Evolutionary conservation across 1,140 invertebrate species (phyloP), one percentile per base, ranked within the genome.

Genomic region (Drosophila grimshawi): DNA sequence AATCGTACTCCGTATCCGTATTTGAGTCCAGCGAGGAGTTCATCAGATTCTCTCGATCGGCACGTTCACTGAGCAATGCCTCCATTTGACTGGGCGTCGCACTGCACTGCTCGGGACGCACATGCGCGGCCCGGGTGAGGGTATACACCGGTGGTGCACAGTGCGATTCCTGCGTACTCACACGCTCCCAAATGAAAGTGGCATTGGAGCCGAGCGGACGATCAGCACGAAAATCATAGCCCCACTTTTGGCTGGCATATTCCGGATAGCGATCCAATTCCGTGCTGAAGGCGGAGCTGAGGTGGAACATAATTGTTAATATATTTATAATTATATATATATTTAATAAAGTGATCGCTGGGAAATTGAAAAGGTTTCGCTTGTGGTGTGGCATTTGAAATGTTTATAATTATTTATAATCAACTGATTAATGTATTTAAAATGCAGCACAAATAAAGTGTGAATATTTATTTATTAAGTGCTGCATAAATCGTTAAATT

Each of bases 141-240:
- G 92, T 92, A 55, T 92, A 92, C 86, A 92, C 86, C 55, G 81
- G 82, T 2, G 92, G 92, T 3, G 86, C 86, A 41, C 53, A 79
- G 49, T 59, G 78, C 6, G 86, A 89, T 56, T 92, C 92, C 48
- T 91, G 90, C 29, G 78, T 71, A 35, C 90, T 86, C 5, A 92
- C 91, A 10, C 90, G 88, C 46, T 92, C 91, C 92, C 92, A 92
- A 11, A 81, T 81, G 51, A 61, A 92, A 35, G 75, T 75, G 35
- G 81, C 72, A 45, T 70, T 91, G 5, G 63, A 55, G n/a, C 41
- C 10, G 35, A 92, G 52, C 1, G 92, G 92, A 45, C 73, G 72
- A 29, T 91, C 91, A 51, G 67, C 72, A 11, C 86, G 86, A 56
- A 92, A 92, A 73, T 92, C 91, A 51, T 92, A 92, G 43, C 92